Evolutionary conservation across 1,140 invertebrate genomes (phyloP), one percentile per base, ranked within the genome.

Genomic region (Drosophila serrata): DNA sequence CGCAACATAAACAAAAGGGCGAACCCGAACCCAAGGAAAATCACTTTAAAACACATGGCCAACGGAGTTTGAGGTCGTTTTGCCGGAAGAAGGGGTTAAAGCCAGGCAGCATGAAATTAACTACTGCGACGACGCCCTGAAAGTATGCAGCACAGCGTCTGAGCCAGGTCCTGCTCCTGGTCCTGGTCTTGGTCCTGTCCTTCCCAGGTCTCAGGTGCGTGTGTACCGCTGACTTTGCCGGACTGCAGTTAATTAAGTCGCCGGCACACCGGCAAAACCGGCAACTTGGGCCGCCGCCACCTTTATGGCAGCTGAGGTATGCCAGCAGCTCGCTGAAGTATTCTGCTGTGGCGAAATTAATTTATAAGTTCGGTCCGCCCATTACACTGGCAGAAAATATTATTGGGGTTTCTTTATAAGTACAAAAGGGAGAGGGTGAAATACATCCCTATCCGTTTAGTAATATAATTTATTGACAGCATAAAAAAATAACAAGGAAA

Each of bases 231-330:
- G 69, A 75, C 72, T 75, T 63, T 24, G 70, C 82, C 63, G 82
- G 82, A 87, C 84, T 88, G 85, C 85, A 88, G 85, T 88, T 88
- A 88, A 88, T 88, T 88, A 88, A 79, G 81, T 81, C 85, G 65
- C 45, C 63, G 67, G 68, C 67, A 67, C 74, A 35, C 49, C 49
- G 49, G 49, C 48, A 51, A 62, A 51, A 49, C 35, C 63, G 65
- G 72, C 72, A 67, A 82, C 61, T 49, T 61, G 49, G 56, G 31
- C 49, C 53, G 24, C 24, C 39, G 35, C 53, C 78, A 69, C 79
- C 65, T 63, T 81, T 58, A 75, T 80, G 59, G 51, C 79, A 70
- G 68, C 82, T 86, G 82, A 69, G 82, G 72, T 75, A 84, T 78
- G 82, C 81, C 82, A 79, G 59, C 59, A 40, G 74, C 67, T 73